These are phyloP conservation scores for Diploptera punctata DNA, from an alignment of 2,888 invertebrate genomes.

Conservation along the genomic window DNA sequence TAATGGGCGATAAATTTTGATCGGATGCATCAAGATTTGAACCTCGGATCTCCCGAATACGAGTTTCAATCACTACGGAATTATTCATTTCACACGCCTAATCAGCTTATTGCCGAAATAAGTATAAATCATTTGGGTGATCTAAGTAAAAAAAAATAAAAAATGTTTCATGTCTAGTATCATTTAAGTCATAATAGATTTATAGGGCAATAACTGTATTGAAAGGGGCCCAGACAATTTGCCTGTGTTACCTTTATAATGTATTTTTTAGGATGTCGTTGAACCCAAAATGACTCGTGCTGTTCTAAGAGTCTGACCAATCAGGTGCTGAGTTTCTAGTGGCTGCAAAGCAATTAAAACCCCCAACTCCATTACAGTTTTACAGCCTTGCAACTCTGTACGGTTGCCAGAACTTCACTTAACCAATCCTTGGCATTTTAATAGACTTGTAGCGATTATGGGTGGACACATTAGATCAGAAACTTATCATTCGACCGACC, in stretches of 20 bases:
- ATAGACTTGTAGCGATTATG: neutral
- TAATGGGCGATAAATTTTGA: no score
- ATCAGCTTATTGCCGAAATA: no score
- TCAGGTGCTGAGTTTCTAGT: slow-evolving; percentile 16
- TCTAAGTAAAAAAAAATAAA: no score
- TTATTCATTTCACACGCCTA: no score
- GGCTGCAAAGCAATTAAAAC: slow-evolving; percentile 34
- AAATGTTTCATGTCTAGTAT: no score
- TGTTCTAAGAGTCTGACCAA: slow-evolving; percentile 9
- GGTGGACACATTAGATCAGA: no score
- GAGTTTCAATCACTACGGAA: no score
- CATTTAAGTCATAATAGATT: neutral
- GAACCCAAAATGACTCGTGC: neutral
- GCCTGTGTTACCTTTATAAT: no score
- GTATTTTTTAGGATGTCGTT: neutral
- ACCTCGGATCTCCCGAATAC: no score
- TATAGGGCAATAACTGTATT: neutral
- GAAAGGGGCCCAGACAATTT: neutral
- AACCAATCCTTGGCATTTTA: neutral
- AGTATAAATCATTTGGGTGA: no score
- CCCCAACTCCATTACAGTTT: slow-evolving; percentile 31
- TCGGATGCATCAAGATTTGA: no score
- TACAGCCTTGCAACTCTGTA: neutral
- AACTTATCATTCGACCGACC: no score
- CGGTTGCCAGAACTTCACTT: neutral